These are phyloP conservation scores for Cheilosia pagana DNA, from an alignment of 2,888 invertebrate species.

Conservation along the genomic window DNA sequence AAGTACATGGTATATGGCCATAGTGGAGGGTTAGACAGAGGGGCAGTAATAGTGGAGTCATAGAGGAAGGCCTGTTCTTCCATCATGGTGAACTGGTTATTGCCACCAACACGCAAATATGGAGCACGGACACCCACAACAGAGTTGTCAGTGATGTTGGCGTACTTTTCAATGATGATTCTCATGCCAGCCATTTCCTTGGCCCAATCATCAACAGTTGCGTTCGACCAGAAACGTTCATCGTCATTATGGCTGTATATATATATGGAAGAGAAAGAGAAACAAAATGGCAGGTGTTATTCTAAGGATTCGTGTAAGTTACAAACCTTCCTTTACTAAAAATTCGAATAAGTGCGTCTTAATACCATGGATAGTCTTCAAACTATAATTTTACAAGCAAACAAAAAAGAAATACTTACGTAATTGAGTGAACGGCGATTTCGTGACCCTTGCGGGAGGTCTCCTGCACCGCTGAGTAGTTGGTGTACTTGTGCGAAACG, in stretches of 20 bases:
- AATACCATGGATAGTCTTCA: slow-evolving; percentile 37
- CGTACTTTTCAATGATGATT: slow-evolving; percentile 94
- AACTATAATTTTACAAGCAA: slow-evolving; percentile 47
- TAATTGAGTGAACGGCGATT: slow-evolving; percentile 96
- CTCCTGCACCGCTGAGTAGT: slow-evolving; percentile 96
- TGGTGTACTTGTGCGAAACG: slow-evolving; percentile 96
- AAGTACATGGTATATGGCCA: slow-evolving; percentile 99
- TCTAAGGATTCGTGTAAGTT: background rate
- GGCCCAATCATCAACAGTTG: slow-evolving; percentile 96
- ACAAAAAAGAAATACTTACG: slow-evolving; percentile 86
- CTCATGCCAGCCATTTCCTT: slow-evolving; percentile 98
- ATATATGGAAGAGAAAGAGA: slow-evolving; percentile 31
- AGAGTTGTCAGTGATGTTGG: slow-evolving; percentile 95
- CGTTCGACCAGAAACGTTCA: slow-evolving; percentile 96
- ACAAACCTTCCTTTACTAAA: slow-evolving; percentile 52
- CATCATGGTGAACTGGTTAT: slow-evolving; percentile 99
- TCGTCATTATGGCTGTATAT: slow-evolving; percentile 92
- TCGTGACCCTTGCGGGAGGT: slow-evolving; percentile 96
- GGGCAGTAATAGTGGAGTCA: slow-evolving; percentile 97
- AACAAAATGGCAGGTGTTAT: slow-evolving; percentile 21
- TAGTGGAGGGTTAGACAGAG: slow-evolving; percentile 94
- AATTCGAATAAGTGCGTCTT: slow-evolving; percentile 29
- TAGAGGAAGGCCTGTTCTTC: slow-evolving; percentile 97
- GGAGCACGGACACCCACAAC: slow-evolving; percentile 96
- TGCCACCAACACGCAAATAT: slow-evolving; percentile 95